A percentile compares a stretch with the other conserved stretches of the same genome.
phyloP scores from a whole-genome alignment of 2,113 vertebrate species.

The Semicossyphus pulcher region DNA sequence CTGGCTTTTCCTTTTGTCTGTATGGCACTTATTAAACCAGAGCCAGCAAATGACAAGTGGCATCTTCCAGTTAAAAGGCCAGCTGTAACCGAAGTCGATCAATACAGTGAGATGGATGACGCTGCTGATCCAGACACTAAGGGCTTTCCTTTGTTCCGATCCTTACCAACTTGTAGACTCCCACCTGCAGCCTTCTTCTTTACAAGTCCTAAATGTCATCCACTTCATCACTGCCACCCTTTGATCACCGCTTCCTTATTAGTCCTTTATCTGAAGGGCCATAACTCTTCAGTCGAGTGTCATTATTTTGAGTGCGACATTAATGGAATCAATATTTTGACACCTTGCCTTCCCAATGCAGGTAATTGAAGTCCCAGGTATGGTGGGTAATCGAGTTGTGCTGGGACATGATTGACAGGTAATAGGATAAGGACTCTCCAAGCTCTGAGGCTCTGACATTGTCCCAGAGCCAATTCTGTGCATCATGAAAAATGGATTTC shows the following conservation, averaged over 20 bases:
- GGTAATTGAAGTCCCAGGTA: conserved; percentile 69
- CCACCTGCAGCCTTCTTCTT: conserved; percentile 46
- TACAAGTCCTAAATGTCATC: conserved; percentile 74
- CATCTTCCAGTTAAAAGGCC: conserved; percentile 69
- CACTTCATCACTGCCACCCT: conserved; percentile 69
- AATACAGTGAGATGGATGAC: conserved; percentile 71
- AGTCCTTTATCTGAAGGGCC: conserved; percentile 61
- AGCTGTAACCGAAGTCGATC: conserved; percentile 69
- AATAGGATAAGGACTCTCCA: conserved; percentile 64
- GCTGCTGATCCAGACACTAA: conserved; percentile 32
- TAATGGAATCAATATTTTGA: conserved; percentile 80
- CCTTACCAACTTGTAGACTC: conserved; percentile 44
- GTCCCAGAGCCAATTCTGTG: conserved; percentile 19
- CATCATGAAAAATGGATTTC: conserved; percentile 38
- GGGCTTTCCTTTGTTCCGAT: conserved; percentile 59
- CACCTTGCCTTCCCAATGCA: conserved; percentile 59
- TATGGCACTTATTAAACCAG: conserved; percentile 54
- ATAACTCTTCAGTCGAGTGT: conserved; percentile 64
- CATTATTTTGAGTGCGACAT: conserved; percentile 75
- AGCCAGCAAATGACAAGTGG: conserved; percentile 64
- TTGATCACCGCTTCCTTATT: conserved; percentile 72
- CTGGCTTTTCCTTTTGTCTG: conserved; percentile 33
- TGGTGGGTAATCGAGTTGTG: conserved; percentile 53
- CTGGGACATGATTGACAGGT: conserved; percentile 62
- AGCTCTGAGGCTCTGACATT: conserved; percentile 41